Evolutionary conservation across 2,113 vertebrate species (phyloP).

Genomic region (Pampusana beccarii): DNA sequence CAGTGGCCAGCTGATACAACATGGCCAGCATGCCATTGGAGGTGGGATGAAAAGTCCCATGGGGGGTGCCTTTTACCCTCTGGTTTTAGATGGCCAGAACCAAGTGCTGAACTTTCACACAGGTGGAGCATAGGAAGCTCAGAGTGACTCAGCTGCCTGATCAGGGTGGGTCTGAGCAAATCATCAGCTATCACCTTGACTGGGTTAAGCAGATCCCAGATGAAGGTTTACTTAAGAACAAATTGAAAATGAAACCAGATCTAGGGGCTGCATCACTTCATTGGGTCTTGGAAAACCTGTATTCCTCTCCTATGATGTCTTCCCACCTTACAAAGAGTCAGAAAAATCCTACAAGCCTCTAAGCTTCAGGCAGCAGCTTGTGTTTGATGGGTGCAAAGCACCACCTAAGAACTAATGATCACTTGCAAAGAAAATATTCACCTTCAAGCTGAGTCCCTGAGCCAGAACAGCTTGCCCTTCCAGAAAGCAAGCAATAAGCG

Average conservation of each 20-base stretch:
- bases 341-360: background rate
- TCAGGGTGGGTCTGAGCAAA: background rate
- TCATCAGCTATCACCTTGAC: background rate
- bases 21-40: background rate
- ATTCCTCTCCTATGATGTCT: background rate
- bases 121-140: background rate
- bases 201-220: background rate
- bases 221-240: background rate
- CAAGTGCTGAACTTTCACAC: background rate
- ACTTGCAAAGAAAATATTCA: background rate
- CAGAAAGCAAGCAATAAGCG: background rate
- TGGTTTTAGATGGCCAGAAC: background rate
- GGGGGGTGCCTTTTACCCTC: background rate
- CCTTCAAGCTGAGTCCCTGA: background rate
- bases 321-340: background rate
- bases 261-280: background rate
- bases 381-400: background rate
- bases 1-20: background rate
- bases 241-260: background rate
- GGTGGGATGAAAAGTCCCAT: background rate
- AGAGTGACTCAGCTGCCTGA: background rate
- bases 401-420: accelerated
- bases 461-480: background rate
- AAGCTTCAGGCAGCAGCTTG: background rate
- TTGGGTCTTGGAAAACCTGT: background rate